A percentile compares a stretch with the other conserved stretches of the same genome.
Conservation (phyloP, 2,888 invertebrate genomes). For the Tridacna crocea region DNA sequence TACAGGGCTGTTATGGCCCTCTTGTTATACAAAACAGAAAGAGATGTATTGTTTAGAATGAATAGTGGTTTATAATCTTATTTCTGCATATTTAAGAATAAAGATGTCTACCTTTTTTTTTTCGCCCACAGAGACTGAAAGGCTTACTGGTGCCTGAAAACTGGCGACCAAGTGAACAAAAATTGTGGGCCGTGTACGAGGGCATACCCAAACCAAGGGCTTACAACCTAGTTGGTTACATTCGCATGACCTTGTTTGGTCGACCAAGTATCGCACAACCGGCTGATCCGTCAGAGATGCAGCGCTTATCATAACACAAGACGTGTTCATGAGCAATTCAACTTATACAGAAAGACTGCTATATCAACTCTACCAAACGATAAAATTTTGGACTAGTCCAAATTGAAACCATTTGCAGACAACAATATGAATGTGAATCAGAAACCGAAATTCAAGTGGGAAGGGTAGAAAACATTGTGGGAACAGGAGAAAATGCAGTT, state of each 20-base stretch:
- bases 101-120: background rate
- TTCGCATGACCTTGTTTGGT: constrained; percentile 38
- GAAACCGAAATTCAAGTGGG: no score
- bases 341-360: no score
- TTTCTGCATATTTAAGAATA: no score
- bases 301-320: background rate
- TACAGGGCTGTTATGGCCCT: background rate
- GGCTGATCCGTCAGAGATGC: background rate
- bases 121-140: constrained; percentile 36
- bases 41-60: no score
- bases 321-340: no score
- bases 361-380: no score
- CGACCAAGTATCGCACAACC: background rate
- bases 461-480: no score
- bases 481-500: no score
- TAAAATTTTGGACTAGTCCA: no score
- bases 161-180: constrained; percentile 52
- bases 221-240: constrained; percentile 26
- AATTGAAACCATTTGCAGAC: no score
- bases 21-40: background rate
- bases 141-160: constrained; percentile 34
- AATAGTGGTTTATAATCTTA: no score
- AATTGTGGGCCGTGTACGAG: constrained; percentile 45
- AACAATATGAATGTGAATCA: no score
- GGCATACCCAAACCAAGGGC: constrained; percentile 36